Evolutionary conservation across 2,888 invertebrate species (phyloP).

Genomic region (Yponomeuta malinellus): DNA sequence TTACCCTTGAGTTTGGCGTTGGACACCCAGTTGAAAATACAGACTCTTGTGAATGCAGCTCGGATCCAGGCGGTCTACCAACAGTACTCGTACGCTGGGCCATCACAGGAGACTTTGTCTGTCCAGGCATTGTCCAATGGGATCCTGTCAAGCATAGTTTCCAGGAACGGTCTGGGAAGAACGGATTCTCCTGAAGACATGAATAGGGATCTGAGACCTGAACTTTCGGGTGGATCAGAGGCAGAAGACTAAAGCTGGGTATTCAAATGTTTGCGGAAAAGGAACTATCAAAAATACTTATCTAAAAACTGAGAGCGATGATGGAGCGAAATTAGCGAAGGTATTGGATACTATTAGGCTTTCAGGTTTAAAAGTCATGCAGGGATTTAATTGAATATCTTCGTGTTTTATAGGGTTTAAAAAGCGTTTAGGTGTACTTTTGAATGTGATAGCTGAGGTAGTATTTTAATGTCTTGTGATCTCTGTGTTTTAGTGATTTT

Average conservation of each 20-base stretch:
- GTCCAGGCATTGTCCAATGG: constrained; percentile 68
- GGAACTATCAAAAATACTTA: no score
- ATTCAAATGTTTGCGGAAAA: no score
- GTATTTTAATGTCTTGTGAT: constrained; percentile 4
- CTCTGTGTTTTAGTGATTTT: neutral
- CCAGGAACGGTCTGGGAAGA: constrained; percentile 39
- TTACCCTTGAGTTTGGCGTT: constrained; percentile 60
- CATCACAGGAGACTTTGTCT: constrained; percentile 63
- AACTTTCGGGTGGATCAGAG: constrained; percentile 59
- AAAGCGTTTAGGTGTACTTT: constrained; percentile 17
- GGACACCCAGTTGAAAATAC: constrained; percentile 67
- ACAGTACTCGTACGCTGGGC: constrained; percentile 67
- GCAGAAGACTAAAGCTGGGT: constrained; percentile 45
- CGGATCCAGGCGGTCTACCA: constrained; percentile 69
- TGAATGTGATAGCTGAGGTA: constrained; percentile 14
- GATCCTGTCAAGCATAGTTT: constrained; percentile 61
- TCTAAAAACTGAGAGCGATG: no score
- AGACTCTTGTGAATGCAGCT: constrained; percentile 64
- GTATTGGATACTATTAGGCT: no score
- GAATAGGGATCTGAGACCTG: constrained; percentile 53
- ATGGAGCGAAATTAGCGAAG: no score
- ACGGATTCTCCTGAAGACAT: constrained; percentile 62
- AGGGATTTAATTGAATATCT: constrained; percentile 16
- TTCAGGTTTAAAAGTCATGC: constrained; percentile 12
- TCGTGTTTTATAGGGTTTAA: constrained; percentile 15